Evolutionary conservation across 2,888 invertebrate species (phyloP).

Genomic region (Autographa gamma): DNA sequence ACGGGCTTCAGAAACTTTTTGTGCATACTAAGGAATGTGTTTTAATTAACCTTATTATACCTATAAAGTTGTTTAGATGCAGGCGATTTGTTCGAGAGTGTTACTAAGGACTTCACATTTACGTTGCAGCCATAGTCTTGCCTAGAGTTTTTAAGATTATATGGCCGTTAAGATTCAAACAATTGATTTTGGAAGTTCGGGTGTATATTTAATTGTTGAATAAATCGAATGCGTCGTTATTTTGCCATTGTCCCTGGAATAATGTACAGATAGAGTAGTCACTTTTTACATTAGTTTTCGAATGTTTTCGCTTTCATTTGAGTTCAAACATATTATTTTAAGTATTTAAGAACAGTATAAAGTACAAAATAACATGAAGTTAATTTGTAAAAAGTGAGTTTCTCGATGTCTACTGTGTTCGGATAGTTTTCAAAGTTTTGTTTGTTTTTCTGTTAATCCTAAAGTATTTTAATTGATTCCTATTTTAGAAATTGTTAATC

Average conservation of each 20-base stretch:
- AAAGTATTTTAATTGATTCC: background rate
- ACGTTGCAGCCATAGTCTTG: conserved; percentile 15
- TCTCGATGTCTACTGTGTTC: background rate
- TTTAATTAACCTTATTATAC: conserved; percentile 59
- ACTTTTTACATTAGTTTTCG: background rate
- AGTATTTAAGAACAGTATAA: too few species aligned
- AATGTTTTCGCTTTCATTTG: background rate
- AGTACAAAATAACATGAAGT: too few species aligned
- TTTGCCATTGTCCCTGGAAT: background rate
- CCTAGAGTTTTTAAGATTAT: conserved; percentile 17
- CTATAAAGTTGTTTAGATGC: conserved; percentile 10
- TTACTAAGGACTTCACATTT: conserved; percentile 14
- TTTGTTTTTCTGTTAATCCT: background rate
- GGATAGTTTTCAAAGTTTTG: background rate
- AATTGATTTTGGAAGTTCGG: conserved; percentile 12
- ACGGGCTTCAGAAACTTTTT: conserved; percentile 78
- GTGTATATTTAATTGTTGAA: conserved; percentile 5
- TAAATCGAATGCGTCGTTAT: background rate
- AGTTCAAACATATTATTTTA: too few species aligned
- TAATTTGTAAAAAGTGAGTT: background rate
- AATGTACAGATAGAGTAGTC: background rate
- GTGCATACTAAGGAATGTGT: conserved; percentile 78
- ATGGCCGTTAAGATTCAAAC: conserved; percentile 3
- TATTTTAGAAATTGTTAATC: background rate
- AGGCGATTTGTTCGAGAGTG: conserved; percentile 16